Evolutionary conservation across 2,113 vertebrate genomes (phyloP).

Genomic region (Carassius gibelio): DNA sequence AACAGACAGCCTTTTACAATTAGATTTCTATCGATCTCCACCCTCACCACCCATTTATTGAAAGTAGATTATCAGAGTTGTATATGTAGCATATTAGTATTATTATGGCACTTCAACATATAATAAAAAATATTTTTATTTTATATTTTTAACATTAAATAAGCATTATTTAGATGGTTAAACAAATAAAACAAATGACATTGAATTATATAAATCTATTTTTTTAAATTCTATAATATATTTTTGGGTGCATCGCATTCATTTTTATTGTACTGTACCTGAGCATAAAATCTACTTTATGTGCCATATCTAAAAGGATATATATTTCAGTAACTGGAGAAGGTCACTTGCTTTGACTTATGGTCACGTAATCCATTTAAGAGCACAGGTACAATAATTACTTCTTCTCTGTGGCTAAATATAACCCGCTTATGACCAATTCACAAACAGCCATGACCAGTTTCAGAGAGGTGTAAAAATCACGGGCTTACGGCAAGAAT

Average conservation of each 20-base stretch:
- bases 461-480: conserved; percentile 16
- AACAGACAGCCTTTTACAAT: conserved; percentile 50
- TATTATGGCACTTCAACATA: too few relatives aligned
- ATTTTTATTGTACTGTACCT: neutral
- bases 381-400: conserved; percentile 17
- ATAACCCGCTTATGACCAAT: conserved; percentile 8
- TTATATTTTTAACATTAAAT: too few relatives aligned
- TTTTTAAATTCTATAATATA: neutral
- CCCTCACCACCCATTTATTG: conserved; percentile 2
- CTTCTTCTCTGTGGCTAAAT: conserved; percentile 4
- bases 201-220: conserved; percentile 26
- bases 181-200: too few relatives aligned
- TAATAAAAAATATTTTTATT: neutral
- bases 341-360: conserved; percentile 28
- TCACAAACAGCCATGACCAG: conserved; percentile 21
- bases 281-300: neutral
- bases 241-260: neutral
- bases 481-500: neutral
- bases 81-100: neutral
- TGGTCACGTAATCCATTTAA: conserved; percentile 20
- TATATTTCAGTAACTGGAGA: conserved; percentile 25
- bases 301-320: neutral
- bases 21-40: conserved; percentile 47
- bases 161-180: too few relatives aligned
- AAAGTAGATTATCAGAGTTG: neutral